Evolutionary conservation across 2,797 vertebrate genomes (phyloP).

Genomic region (Danio tinwini): DNA sequence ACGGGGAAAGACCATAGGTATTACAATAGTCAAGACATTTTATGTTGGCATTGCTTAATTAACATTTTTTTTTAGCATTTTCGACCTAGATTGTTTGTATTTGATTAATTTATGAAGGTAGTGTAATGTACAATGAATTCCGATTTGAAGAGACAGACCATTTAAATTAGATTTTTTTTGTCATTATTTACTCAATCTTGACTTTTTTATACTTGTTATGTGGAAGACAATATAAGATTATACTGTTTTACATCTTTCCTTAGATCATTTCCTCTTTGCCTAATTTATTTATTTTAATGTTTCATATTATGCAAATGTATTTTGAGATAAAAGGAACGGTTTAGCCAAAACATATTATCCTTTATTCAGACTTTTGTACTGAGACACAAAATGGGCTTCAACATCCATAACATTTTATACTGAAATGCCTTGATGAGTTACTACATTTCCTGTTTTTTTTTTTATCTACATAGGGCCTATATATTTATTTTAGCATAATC

Average conservation of each 20-base stretch:
- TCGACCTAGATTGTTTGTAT: neutral
- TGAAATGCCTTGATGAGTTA: neutral
- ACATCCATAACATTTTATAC: neutral
- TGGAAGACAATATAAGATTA: too few relatives aligned
- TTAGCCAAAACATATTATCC: too few relatives aligned
- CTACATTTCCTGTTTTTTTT: neutral
- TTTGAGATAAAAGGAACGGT: neutral
- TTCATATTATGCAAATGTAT: neutral
- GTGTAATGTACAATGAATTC: neutral
- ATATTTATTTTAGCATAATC: too few relatives aligned
- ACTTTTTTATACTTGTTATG: too few relatives aligned
- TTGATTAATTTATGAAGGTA: slow-evolving; percentile 8
- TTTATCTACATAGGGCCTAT: too few relatives aligned
- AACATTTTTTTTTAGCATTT: neutral
- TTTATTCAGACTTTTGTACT: neutral
- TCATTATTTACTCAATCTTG: neutral
- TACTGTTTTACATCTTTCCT: too few relatives aligned
- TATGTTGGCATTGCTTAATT: neutral
- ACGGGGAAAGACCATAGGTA: neutral
- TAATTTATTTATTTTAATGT: too few relatives aligned
- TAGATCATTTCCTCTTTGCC: too few relatives aligned
- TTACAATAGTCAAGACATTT: slow-evolving; percentile 14
- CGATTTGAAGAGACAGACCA: neutral
- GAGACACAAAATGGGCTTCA: neutral
- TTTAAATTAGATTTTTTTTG: neutral